Evolutionary conservation across 1,140 invertebrate genomes (phyloP), one percentile per base, ranked within the genome.

Genomic region (Zaprionus ornatus): DNA sequence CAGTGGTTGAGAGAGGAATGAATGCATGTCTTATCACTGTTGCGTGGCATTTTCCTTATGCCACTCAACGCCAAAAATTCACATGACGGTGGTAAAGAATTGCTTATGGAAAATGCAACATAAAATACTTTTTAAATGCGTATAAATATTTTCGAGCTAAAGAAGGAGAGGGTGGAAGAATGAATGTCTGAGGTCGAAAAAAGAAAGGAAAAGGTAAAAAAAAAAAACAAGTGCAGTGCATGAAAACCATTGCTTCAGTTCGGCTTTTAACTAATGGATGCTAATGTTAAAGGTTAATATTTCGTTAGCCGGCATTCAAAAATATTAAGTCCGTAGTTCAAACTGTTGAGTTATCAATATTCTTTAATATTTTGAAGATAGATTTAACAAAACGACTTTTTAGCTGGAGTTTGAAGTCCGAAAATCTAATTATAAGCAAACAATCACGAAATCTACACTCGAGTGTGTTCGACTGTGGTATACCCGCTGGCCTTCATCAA

Each of bases 81-180:
- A 56, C 67, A 54, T 71, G 68, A 70, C 67, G 35, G 23, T 27
- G 45, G 40, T 25, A 70, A 67, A 68, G 50, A 71, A 87, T 73
- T 90, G 77, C 84, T 71, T 83, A 80, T 80, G 80, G 68, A 67
- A 84, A 88, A 88, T 88, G 85, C 74, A 85, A 73, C 85, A 90
- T 90, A 87, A 87, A 87, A 87, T 90, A 79, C 85, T 85, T 90
- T 85, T 79, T 80, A 85, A 90, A 87, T 87, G 74, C 66, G 85
- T 17, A 90, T 90, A 87, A 87, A 88, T 88, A 88, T 88, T 85
- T 88, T 72, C 37, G 21, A 13, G 45, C 40, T 9, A 0, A 17
- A 45, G 4, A 7, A 7, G 37, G 6, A 42, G 40, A 17, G 6
- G 5, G 40, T 42, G n/a, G 40, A 42, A n/a, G 15, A 15, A 42